phyloP scores from a whole-genome alignment of 2,113 vertebrate genomes.

The Diphyllodes magnificus region DNA sequence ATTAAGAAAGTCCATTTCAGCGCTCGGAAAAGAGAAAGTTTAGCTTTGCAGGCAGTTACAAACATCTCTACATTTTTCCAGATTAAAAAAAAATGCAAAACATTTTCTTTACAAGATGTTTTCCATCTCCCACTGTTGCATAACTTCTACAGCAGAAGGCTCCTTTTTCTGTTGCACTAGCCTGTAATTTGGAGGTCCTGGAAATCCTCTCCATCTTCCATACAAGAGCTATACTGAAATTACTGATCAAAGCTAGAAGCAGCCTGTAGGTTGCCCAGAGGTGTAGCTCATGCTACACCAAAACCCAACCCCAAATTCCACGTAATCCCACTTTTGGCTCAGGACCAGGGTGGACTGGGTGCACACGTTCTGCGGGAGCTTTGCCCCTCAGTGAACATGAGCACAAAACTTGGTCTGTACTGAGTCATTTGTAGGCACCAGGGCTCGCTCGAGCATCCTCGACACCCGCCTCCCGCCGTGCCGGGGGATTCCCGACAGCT shows the following conservation, averaged over 20 bases:
- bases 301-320: not conserved
- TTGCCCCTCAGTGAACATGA: not conserved
- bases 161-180: not conserved
- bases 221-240: not conserved
- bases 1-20: not conserved
- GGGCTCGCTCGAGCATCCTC: not conserved
- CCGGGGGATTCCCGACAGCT: not conserved
- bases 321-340: no score
- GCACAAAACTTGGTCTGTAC: not conserved
- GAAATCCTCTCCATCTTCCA: not conserved
- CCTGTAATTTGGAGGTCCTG: not conserved
- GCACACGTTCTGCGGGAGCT: not conserved
- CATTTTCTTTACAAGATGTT: not conserved
- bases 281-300: not conserved
- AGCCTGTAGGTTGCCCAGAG: not conserved
- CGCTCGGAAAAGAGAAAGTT: not conserved
- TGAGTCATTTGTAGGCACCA: fast-evolving
- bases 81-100: not conserved
- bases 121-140: not conserved
- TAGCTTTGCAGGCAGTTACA: not conserved
- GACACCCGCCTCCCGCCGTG: not conserved
- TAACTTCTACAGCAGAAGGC: not conserved
- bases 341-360: fast-evolving
- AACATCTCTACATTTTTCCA: not conserved
- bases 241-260: not conserved